These are phyloP conservation scores for Holothuria scabra DNA, from an alignment of 53 echinoderm and acorn worm species.

Conservation along the genomic window DNA sequence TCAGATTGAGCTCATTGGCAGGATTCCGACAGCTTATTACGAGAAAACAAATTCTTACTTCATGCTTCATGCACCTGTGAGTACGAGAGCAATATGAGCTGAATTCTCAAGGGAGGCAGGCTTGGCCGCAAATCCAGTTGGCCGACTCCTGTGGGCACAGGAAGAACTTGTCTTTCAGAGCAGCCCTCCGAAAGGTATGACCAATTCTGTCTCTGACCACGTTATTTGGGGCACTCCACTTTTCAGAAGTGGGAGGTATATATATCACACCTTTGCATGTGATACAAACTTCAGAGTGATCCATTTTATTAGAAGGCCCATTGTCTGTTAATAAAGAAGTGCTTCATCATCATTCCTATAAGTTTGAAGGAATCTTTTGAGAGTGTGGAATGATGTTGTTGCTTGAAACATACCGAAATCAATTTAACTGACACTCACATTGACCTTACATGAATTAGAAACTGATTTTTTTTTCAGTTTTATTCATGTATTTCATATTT, in stretches of 20 bases:
- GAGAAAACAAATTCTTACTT: constrained; percentile 43
- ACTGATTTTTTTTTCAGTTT: too few relatives aligned
- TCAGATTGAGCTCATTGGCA: constrained; percentile 33
- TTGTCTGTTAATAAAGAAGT: not conserved
- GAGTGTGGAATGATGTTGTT: too few relatives aligned
- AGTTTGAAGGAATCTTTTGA: too few relatives aligned
- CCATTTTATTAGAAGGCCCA: constrained; percentile 21
- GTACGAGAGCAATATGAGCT: constrained; percentile 34
- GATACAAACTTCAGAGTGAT: constrained; percentile 2
- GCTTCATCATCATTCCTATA: too few relatives aligned
- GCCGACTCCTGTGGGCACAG: too few relatives aligned
- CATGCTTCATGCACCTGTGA: constrained; percentile 50
- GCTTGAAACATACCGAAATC: too few relatives aligned
- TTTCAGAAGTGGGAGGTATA: not conserved
- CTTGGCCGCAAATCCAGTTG: too few relatives aligned
- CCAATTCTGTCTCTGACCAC: constrained; percentile 1
- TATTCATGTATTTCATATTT: too few relatives aligned
- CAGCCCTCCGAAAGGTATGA: too few relatives aligned
- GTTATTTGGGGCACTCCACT: not conserved
- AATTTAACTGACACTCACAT: too few relatives aligned
- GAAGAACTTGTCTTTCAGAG: too few relatives aligned
- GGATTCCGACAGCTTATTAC: constrained; percentile 46
- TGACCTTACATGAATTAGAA: too few relatives aligned
- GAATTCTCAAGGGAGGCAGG: not conserved
- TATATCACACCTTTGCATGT: not conserved